A percentile compares a stretch with the other conserved stretches of the same genome.
phyloP scores from a whole-genome alignment of 2,113 vertebrate genomes.

The Dolichallabes microphthalmus region DNA sequence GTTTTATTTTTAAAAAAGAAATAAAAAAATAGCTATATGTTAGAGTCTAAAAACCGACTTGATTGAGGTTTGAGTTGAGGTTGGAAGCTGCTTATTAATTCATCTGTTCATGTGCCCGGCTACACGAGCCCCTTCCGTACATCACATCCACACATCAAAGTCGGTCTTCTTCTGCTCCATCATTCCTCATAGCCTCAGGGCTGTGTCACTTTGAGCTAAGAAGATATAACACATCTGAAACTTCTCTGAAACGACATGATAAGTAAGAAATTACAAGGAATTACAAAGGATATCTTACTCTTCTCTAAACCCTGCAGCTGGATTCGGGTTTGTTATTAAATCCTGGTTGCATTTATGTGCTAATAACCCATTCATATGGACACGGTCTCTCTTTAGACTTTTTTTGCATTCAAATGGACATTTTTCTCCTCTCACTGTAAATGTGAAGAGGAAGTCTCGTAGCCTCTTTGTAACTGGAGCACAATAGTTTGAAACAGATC shows the following conservation, averaged over 20 bases:
- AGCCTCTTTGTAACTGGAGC: neutral
- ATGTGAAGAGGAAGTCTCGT: conserved; percentile 22
- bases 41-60: neutral
- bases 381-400: neutral
- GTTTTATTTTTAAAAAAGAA: neutral
- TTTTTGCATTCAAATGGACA: conserved; percentile 16
- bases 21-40: neutral
- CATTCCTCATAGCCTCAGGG: neutral
- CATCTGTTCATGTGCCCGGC: conserved; percentile 4
- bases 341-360: conserved; percentile 32
- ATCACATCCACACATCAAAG: neutral
- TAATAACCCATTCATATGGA: conserved; percentile 25
- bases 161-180: neutral
- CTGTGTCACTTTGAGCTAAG: neutral
- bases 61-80: conserved; percentile 4
- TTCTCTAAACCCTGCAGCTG: neutral
- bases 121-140: neutral
- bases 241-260: neutral
- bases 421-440: neutral
- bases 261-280: neutral
- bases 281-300: neutral
- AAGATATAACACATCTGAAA: neutral
- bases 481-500: too few species aligned
- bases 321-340: conserved; percentile 8
- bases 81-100: neutral